phyloP scores from a whole-genome alignment of 2,888 invertebrate genomes.

The Magallana nippona region DNA sequence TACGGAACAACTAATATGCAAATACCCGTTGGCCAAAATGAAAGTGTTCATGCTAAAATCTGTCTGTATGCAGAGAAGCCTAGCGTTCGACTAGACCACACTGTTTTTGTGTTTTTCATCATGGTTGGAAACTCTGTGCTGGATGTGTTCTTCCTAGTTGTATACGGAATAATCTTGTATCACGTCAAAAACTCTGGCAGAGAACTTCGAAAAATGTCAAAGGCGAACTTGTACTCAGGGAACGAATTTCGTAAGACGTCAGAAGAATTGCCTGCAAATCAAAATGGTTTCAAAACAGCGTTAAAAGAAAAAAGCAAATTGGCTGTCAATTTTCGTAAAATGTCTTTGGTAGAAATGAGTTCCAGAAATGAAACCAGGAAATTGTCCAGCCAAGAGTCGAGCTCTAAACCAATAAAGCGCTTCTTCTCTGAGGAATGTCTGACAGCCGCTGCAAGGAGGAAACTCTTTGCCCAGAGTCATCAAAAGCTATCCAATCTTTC shows the following conservation, averaged over 20 bases:
- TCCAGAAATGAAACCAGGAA: too few relatives aligned
- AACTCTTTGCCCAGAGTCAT: background rate
- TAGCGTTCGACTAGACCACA: background rate
- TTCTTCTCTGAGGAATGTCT: background rate
- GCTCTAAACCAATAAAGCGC: background rate
- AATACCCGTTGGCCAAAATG: conserved; percentile 24
- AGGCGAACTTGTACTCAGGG: background rate
- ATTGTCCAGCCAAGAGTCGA: background rate
- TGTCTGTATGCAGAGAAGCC: conserved; percentile 33
- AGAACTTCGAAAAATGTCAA: conserved; percentile 2
- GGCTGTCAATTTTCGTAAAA: conserved; percentile 12
- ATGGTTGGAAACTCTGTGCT: conserved; percentile 34
- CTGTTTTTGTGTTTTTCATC: conserved; percentile 24
- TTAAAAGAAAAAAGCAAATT: background rate
- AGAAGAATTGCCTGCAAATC: background rate
- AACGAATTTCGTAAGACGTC: background rate
- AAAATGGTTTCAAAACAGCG: background rate
- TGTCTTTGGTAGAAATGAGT: background rate
- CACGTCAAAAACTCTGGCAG: conserved; percentile 36
- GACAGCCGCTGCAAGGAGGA: background rate
- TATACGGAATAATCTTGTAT: conserved; percentile 33
- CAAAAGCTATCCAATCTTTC: background rate
- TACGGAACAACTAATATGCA: conserved; percentile 57
- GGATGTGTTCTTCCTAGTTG: conserved; percentile 36
- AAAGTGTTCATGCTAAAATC: conserved; percentile 4